Evolutionary conservation across 1,140 invertebrate species (phyloP), one percentile per base, ranked within the genome.

Genomic region (Polypedilum vanderplanki): DNA sequence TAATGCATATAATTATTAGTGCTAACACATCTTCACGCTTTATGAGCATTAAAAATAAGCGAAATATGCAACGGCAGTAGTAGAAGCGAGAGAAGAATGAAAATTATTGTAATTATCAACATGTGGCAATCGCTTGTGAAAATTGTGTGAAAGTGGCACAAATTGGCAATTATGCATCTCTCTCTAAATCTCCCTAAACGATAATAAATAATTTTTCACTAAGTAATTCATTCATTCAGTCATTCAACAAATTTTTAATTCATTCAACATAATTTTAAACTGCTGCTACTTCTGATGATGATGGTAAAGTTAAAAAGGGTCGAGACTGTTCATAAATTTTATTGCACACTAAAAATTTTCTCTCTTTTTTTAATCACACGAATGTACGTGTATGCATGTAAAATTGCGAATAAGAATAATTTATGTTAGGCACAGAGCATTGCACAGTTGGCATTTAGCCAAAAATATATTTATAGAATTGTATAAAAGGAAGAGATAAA

Each of bases 41-140:
- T 33, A 3, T 33, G 5, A 33, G 24, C 24, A 33, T 33, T 33
- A 33, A 33, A 33, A 33, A 33, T 33, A 5, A 33, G 5, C 5
- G 24, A 33, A 5, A 1, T 33, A 3, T 33, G 24, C 24, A 33
- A n/a, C n/a, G n/a, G n/a, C n/a, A 46, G 41, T 41, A 41, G 40
- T 41, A 5, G 41, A 15, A 15, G 46, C 46, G 4, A 57, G 10
- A 57, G 46, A 33, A 9, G 46, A 57, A 57, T 57, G 15, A 33
- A 33, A 33, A 57, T 57, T 57, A 57, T n/a, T 57, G 46, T n/a
- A 57, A 57, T 57, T 57, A 57, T 57, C 46, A 57, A 57, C 46
- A 57, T 57, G 46, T 57, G 46, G 46, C 46, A 57, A 57, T 57
- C 46, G 46, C 46, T 12, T 15, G n/a, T n/a, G n/a, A 57, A 57